These are phyloP conservation scores for Parapristionchus giblindavisi DNA, from an alignment of 2,888 invertebrate genomes.

Conservation along the genomic window DNA sequence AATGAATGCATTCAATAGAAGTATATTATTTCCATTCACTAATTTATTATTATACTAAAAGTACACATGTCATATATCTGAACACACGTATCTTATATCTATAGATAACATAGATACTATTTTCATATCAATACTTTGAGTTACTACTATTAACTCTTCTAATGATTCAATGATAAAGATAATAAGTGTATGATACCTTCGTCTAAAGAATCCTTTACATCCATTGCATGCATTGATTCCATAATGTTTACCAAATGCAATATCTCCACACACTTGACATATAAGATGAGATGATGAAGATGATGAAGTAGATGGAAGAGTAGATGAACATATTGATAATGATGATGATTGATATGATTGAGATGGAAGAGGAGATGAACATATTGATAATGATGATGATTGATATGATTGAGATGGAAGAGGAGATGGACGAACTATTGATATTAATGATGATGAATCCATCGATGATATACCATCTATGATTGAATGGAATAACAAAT, in stretches of 20 bases:
- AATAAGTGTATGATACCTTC: conserved; percentile 42
- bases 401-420: neutral
- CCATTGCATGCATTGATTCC: conserved; percentile 60
- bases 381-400: too few relatives aligned
- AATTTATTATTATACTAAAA: too few relatives aligned
- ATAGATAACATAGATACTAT: too few relatives aligned
- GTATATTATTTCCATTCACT: too few relatives aligned
- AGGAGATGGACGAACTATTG: neutral
- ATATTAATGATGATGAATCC: neutral
- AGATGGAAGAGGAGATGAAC: conserved; percentile 6
- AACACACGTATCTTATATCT: too few relatives aligned
- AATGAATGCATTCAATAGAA: too few relatives aligned
- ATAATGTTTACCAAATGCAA: conserved; percentile 59
- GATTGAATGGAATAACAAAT: neutral
- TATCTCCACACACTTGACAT: conserved; percentile 58
- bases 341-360: neutral
- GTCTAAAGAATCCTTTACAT: conserved; percentile 55
- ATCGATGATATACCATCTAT: too few relatives aligned
- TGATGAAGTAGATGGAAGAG: neutral
- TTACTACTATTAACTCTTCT: too few relatives aligned
- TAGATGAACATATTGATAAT: neutral
- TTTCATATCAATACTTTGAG: too few relatives aligned
- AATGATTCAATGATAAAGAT: neutral
- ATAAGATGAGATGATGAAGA: conserved; percentile 38
- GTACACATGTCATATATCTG: too few relatives aligned